Conservation (phyloP, 1,140 invertebrate species). For the Drosophila obscura region DNA sequence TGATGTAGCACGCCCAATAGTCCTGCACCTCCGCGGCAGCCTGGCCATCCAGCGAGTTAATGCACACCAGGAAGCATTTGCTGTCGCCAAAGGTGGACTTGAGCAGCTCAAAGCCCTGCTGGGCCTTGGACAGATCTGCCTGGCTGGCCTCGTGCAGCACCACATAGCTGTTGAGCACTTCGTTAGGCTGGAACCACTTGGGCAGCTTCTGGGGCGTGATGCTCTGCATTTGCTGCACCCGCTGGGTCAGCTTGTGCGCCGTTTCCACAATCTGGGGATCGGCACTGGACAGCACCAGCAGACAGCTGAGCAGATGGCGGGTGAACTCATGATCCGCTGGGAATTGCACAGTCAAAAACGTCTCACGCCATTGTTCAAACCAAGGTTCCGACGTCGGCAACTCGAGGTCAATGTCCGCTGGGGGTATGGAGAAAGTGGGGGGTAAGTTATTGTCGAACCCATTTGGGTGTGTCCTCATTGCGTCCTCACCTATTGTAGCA, state of each 20-base stretch:
- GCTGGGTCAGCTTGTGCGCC: slow-evolving; percentile 90
- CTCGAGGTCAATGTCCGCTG: slow-evolving; percentile 85
- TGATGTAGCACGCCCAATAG: slow-evolving; percentile 92
- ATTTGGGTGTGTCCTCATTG: background rate
- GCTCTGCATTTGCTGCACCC: slow-evolving; percentile 91
- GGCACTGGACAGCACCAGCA: slow-evolving; percentile 92
- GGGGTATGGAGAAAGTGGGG: slow-evolving; percentile 1
- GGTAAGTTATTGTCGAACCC: background rate
- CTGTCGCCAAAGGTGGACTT: slow-evolving; percentile 93
- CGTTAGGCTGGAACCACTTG: slow-evolving; percentile 95
- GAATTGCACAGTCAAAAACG: slow-evolving; percentile 94
- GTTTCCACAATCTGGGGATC: slow-evolving; percentile 92
- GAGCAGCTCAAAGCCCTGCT: slow-evolving; percentile 91
- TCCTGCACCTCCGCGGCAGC: slow-evolving; percentile 88
- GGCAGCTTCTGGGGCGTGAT: slow-evolving; percentile 90
- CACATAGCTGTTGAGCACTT: slow-evolving; percentile 94
- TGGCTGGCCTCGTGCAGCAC: slow-evolving; percentile 91
- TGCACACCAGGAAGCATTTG: slow-evolving; percentile 94
- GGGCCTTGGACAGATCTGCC: slow-evolving; percentile 85
- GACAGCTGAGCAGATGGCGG: slow-evolving; percentile 95
- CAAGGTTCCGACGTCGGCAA: slow-evolving; percentile 93
- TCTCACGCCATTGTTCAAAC: slow-evolving; percentile 98
- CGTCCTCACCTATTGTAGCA: slow-evolving; percentile 84
- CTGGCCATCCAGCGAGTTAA: slow-evolving; percentile 89
- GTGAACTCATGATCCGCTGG: slow-evolving; percentile 98